Base-by-base conservation (phyloP, 2,113 vertebrate species). In the Galeopterus variegatus region DNA sequence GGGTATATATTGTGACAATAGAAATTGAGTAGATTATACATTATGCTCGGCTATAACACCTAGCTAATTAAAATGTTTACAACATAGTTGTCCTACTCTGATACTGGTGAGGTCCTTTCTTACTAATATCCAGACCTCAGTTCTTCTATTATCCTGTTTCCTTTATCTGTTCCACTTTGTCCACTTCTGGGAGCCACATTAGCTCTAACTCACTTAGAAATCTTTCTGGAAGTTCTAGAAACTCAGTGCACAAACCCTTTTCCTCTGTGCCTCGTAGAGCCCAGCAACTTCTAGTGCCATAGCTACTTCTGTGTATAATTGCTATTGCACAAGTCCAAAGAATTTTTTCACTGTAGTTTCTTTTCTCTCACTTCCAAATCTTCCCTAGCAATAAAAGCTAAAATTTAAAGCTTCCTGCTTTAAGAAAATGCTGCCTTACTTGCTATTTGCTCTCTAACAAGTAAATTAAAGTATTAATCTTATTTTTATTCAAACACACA, bases 291-390 rank as follows among this genome's bases (percentile, higher is more conserved):
- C n/a, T 58, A 36, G 9, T 36, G 65, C 12, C 13, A 33, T 18
- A 70, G 41, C 2, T 58, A 88, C 60, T 90, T 75, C 31, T 88
- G 5, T 87, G 85, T 89, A 58, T 80, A 93, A 62, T 75, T 82
- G 3, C 17, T 86, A 79, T 41, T 10, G 1, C 10, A 33, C 9
- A 36, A 60, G 15, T 62, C n/a, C 14, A 64, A 83, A 62, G 23
- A 28, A 70, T 95, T 87, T 28, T 26, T 96, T 92, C 56, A 64
- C 52, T 72, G 3, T 8, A 10, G 6, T 93, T 95, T 58, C 2
- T 64, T 33, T 54, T 82, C 5, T 64, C 36, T 88, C 54, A 79
- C 5, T 70, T 93, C 33, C 45, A 72, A 75, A 80, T 65, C 12
- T 84, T 80, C 28, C 13, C n/a, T 45, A 28, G n/a, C 17, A 79